Base-by-base conservation (phyloP, 2,888 invertebrate genomes). In the Ophion ventricosus region DNA sequence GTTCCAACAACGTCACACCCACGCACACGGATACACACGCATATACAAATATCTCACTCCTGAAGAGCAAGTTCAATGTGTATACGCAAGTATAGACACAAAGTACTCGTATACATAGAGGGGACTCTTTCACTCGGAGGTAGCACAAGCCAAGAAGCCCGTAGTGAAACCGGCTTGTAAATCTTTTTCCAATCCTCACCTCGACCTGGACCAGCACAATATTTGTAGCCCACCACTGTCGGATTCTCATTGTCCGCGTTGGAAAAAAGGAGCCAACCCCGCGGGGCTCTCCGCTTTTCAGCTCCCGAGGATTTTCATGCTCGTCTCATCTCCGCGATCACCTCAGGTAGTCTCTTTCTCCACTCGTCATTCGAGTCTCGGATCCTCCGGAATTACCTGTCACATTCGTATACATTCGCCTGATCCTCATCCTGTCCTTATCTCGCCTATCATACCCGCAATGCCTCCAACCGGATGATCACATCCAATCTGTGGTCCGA, bases 161-260 rank as follows among this genome's bases (percentile, higher is more conserved):
- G 14, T 26, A 59, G 66, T 66, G 59, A 61, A 61, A 76, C 49
- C 49, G 73, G 59, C 70, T 75, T 78, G 80, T 91, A 90, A 90
- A 89, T 89, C 88, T 88, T 73, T n/a, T 73, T 20, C 78, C 79
- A 61, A 72, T 85, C 81, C 79, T 84, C 86, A 85, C 82, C 83
- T 84, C 78, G 77, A 69, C 73, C 83, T 74, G 86, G 78, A 86
- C 82, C 80, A 85, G 86, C 82, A 85, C 87, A 88, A 90, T 88
- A 88, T 89, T 90, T 89, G 80, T 83, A 86, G 82, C 76, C 85
- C 83, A 83, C 86, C 85, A 85, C 87, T 81, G 86, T 85, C 86
- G 88, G 86, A 86, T 63, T 43, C 73, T 80, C 83, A 87, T 88
- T 88, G 87, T 88, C 61, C 78, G 54, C 63, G n/a, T 20, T 80